Evolutionary conservation across 2,888 invertebrate genomes (phyloP).

Genomic region (Phaedon cochleariae): DNA sequence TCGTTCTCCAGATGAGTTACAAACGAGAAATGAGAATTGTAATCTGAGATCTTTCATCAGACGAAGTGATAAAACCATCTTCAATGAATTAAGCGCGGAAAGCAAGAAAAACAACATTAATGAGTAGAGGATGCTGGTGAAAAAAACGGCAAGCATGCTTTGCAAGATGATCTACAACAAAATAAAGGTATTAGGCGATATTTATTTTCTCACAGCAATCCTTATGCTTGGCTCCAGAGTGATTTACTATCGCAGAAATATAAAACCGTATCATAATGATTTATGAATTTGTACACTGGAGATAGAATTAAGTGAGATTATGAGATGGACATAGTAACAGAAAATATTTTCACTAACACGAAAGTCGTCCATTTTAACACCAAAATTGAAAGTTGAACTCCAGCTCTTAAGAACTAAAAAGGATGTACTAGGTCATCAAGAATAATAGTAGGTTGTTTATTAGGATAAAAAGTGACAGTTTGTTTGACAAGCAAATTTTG

Average conservation of each 20-base stretch:
- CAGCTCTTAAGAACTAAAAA: no score
- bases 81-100: conserved; percentile 1
- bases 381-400: no score
- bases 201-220: neutral
- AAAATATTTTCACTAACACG: no score
- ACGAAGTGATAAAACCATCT: conserved; percentile 6
- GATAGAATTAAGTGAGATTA: no score
- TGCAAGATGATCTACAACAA: neutral
- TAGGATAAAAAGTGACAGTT: no score
- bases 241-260: neutral
- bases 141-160: neutral
- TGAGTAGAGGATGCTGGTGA: neutral
- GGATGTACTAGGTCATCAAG: no score
- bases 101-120: conserved; percentile 2
- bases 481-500: no score
- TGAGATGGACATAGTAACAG: no score
- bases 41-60: neutral
- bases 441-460: no score
- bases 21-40: neutral
- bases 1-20: neutral
- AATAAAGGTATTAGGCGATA: neutral
- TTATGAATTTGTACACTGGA: neutral
- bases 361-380: no score
- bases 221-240: neutral
- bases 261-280: neutral